Base-by-base conservation (phyloP, 2,888 invertebrate genomes). In the Dicycla oo region DNA sequence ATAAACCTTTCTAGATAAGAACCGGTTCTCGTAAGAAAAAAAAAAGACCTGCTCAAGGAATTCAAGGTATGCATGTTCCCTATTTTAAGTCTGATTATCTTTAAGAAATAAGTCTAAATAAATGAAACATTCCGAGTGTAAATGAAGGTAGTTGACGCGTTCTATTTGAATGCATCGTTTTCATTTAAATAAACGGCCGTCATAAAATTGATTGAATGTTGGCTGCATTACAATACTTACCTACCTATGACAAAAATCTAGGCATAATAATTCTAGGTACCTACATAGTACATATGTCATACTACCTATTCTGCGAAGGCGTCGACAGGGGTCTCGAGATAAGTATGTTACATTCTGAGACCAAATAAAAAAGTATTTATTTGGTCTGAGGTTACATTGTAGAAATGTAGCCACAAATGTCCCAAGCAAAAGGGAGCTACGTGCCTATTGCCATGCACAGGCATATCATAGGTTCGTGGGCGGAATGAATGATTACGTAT, bases 1-100 rank as follows among this genome's bases (percentile, higher is more conserved):
- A 65, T 76, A 73, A 64, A 70, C 82, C 62, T 82, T 84, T 84
- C 80, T 80, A 74, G 73, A 75, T 75, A 81, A 80, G 73, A 61
- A 79, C 81, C 67, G 83, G 81, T 83, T 85, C 56, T 43, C 43
- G 56, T 45, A 67, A 65, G 69, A 77, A 75, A 72, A 65, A 72
- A 65, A 64, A 72, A 56, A 66, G 47, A 60, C 62, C 54, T 30
- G 65, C 57, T 30, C 40, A 70, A 81, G 82, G 80, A 77, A 84
- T 74, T 80, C 65, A 80, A 80, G 84, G 84, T 84, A 83, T 78
- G 78, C 40, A 62, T 73, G 60, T 62, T 64, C 56, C 54, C 20
- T 76, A 65, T 67, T 64, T 64, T 73, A 69, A 34, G 26, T 38
- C 23, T 26, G 13, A 47, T 34, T 23, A 26, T 34, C 40, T 60